Evolutionary conservation across 2,888 invertebrate genomes (phyloP), one percentile per base, ranked within the genome.

Genomic region (Callyntrura guangdongensis): DNA sequence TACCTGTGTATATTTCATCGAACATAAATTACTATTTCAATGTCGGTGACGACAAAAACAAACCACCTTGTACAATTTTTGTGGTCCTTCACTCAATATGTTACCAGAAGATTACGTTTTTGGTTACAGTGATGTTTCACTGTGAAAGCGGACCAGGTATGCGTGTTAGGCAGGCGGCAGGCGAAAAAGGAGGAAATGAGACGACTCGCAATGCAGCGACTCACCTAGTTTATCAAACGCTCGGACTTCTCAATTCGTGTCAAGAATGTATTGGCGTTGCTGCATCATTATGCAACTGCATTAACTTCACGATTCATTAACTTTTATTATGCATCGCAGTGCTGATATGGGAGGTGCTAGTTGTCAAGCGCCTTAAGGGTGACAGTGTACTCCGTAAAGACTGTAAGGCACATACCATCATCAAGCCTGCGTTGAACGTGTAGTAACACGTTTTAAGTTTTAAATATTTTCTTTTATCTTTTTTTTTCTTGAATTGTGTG

Each of bases 261-360:
- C 36, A 36, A 36, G 36, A 36, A 53, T 25, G 1, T 6, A 36
- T 72, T 45, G 47, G 22, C 74, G 20, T 2, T 3, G 79, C 56
- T 27, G 69, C 61, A 83, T 85, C 72, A 72, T 85, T 86, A 74
- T 74, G 74, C 86, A 86, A 86, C 74, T 83, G 64, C 17, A 72
- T n/a, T 72, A 72, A 17, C 14, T 49, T 49, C 45, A 25, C 77
- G 22, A 77, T 77, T 49, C 77, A 49, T 53, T 25, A 49, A 22
- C 36, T 77, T 77, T 49, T 53, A 77, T 53, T 53, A 77, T 27
- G 79, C 59, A 27, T 59, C 14, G 9, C 27, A 59, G 56, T 59
- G 61, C 20, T 36, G 36, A 36, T 36, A 88, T 69, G 89, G 89
- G 89, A 84, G 84, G 89, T 89, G 89, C 89, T 89, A 85, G 85